Evolutionary conservation across 2,888 invertebrate genomes (phyloP), one percentile per base, ranked within the genome.

Genomic region (Eugnorisma glareosa): DNA sequence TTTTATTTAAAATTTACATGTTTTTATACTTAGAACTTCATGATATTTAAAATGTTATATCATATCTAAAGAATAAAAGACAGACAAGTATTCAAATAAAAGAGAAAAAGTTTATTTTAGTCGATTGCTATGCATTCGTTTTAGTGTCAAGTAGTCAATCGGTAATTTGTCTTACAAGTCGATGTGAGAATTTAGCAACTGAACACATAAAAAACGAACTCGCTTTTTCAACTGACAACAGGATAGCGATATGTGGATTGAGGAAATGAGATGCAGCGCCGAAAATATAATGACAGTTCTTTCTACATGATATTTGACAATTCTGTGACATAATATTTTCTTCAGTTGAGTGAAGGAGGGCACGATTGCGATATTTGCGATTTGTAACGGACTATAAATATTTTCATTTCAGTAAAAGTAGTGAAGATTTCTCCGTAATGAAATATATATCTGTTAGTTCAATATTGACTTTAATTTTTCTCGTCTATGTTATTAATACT

Each of bases 401-500:
- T 72, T 80, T 77, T 68, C 67, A 43, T 84, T 78, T 59, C 1
- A 63, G 0, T 59, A 6, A 11, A 64, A 81, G 37, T 21, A 67
- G 48, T 71, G 75, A 78, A 79, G 66, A 77, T 72, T 73, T 69
- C 37, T 31, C 79, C 86, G 88, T 77, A 85, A 96, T 95, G 96
- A 96, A 95, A 92, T 96, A 94, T 92, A 93, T 97, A 88, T 98
- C 98, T 57, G 94, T 98, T 89, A 97, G 97, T 85, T 95, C 97
- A 70, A 94, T 98, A 86, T 89, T 98, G 84, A 97, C 97, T 77
- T 95, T 97, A 89, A 92, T 98, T 87, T 98, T 98, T 94, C 93
- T 97, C 66, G 97, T 96, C 24, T 98, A 98, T 93, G 97, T 98
- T 79, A 93, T 97, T 57, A 97, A 98, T 92, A 98, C 98, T 74